These are phyloP conservation scores for Epizoanthus stellaris DNA, from an alignment of 92 coral and sea anemone species.

Conservation along the genomic window DNA sequence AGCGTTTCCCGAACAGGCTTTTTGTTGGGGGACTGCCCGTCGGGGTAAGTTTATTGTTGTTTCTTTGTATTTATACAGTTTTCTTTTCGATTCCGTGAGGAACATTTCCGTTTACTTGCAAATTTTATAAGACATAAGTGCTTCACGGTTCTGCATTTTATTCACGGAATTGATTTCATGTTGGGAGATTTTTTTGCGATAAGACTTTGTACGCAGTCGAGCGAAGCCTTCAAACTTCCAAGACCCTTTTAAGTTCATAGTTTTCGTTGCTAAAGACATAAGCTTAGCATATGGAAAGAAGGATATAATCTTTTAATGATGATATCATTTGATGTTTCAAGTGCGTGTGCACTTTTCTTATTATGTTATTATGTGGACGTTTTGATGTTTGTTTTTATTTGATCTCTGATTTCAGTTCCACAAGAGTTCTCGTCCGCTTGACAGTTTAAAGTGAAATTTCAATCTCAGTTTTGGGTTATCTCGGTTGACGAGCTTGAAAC, in stretches of 20 bases:
- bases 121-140: neutral
- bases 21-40: slow-evolving; percentile 95
- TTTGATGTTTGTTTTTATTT: neutral
- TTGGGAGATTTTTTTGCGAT: neutral
- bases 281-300: neutral
- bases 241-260: too few relatives aligned
- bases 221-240: neutral
- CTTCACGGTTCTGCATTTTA: slow-evolving; percentile 4
- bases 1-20: slow-evolving; percentile 78
- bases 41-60: slow-evolving; percentile 65
- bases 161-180: neutral
- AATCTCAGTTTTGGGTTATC: neutral
- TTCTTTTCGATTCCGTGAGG: neutral
- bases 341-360: neutral
- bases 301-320: neutral
- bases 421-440: neutral
- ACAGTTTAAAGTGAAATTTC: neutral
- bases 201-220: slow-evolving; percentile 1
- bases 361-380: neutral
- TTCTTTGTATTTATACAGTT: neutral
- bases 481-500: slow-evolving; percentile 1
- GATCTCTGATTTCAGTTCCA: neutral
- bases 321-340: neutral
- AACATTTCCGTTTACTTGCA: slow-evolving; percentile 10
- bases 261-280: too few relatives aligned